Base-by-base conservation (phyloP, 2,888 invertebrate species). In the Bugulina stolonifera region DNA sequence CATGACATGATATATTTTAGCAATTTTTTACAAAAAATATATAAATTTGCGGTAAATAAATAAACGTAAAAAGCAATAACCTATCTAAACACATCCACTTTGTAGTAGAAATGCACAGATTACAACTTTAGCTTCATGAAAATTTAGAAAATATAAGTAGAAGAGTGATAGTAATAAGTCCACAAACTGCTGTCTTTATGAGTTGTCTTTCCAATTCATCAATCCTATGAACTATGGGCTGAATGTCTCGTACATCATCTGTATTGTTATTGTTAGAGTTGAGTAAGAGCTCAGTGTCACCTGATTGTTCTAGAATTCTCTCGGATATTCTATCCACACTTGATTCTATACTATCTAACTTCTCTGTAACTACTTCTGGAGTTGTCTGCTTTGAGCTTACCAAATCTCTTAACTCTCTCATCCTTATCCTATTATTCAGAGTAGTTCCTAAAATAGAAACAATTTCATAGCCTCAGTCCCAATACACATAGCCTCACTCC, bases 361-460 rank as follows among this genome's bases (percentile, higher is more conserved):
- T 64, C 29, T 64, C 64, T 14, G 32, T 10, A 29, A 64, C 64
- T 25, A 34, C 10, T 18, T 10, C 2, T 14, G 32, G 5, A 64
- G 32, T 64, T 64, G 64, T 14, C 29, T 64, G 29, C 32, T 34
- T 64, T 29, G 64, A 64, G 10, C 10, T 25, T n/a, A 64, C 27
- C 27, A 64, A 10, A 29, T 22, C 10, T n/a, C 32, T 64, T 27
- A 90, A 86, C 80, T 90, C 89, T 18, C 87, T 86, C 88, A 90
- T 89, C 77, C 89, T 88, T 32, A 89, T 83, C 55, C 87, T 86
- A 79, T 90, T 90, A 82, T 89, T 90, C 52, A 90, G 84, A 0
- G 89, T 88, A 0, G 89, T 89, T 5, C 64, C 64, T 64, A 32
- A n/a, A n/a, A n/a, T n/a, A n/a, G n/a, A n/a, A n/a, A n/a, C n/a